Conservation (phyloP, 37 sponge, comb jelly and placozoan genomes). For the Oscarella lobularis region DNA sequence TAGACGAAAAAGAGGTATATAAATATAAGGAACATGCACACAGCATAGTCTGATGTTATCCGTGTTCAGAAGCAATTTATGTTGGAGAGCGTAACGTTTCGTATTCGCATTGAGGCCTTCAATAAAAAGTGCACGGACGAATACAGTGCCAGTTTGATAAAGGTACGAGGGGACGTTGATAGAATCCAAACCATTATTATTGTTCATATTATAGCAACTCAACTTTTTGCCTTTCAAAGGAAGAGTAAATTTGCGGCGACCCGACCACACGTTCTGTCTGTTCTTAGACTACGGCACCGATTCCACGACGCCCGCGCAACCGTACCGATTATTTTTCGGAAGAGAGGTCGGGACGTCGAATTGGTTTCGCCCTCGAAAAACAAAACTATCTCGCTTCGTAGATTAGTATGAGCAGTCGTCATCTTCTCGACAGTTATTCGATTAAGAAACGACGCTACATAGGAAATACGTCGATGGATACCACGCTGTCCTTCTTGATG, state of each 20-base stretch:
- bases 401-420: too few species aligned
- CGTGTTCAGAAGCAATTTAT: background rate
- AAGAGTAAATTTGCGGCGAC: slow-evolving; percentile 37
- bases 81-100: background rate
- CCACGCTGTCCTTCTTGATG: slow-evolving; percentile 85
- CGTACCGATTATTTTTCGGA: slow-evolving; percentile 55
- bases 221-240: slow-evolving; percentile 65
- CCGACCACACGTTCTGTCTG: slow-evolving; percentile 36
- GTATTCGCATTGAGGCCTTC: background rate
- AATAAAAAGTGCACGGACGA: background rate
- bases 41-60: too few species aligned
- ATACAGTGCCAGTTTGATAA: background rate
- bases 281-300: slow-evolving; percentile 65
- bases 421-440: slow-evolving; percentile 44
- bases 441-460: slow-evolving; percentile 75
- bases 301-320: slow-evolving; percentile 32
- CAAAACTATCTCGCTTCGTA: too few species aligned
- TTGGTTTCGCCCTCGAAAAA: too few species aligned
- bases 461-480: slow-evolving; percentile 92
- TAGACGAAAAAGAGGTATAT: too few species aligned
- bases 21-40: too few species aligned
- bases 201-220: slow-evolving; percentile 24
- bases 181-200: background rate
- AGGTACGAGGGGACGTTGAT: background rate
- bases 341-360: slow-evolving; percentile 19